Conservation (phyloP, 37 sponge, comb jelly and placozoan genomes). For the Dysidea cf. avara region DNA sequence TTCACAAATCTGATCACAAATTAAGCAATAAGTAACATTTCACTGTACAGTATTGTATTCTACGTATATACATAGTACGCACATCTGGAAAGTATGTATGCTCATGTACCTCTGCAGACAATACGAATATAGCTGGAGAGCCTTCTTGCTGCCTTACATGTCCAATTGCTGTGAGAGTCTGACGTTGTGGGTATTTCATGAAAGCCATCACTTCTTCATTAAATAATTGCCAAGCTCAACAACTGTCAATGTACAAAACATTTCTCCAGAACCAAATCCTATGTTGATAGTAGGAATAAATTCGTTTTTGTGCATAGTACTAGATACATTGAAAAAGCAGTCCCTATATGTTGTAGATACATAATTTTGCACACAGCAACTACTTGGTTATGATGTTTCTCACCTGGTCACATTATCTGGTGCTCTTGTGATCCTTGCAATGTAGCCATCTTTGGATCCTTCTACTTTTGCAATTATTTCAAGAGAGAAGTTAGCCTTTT, state of each 20-base stretch:
- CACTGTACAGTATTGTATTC: no score
- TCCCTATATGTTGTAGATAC: no score
- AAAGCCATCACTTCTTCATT: conserved; percentile 4
- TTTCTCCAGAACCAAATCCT: conserved; percentile 8
- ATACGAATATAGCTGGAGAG: no score
- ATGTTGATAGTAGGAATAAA: neutral
- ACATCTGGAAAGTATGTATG: no score
- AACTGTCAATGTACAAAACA: conserved; percentile 15
- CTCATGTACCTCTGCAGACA: no score
- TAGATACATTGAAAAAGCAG: conserved; percentile 11
- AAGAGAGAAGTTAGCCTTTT: neutral
- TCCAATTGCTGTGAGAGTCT: no score
- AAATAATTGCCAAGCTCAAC: conserved; percentile 1
- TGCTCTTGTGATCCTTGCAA: conserved; percentile 7
- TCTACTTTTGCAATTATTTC: conserved; percentile 6
- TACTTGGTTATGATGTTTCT: neutral
- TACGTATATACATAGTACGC: no score
- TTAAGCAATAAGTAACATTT: no score
- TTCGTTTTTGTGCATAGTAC: conserved; percentile 10
- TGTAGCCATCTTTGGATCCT: conserved; percentile 17
- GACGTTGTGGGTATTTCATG: neutral
- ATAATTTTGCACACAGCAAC: no score
- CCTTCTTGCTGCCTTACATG: no score
- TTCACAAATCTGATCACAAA: no score
- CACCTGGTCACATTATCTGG: conserved; percentile 19